A percentile compares a stretch with the other conserved stretches of the same genome.
Evolutionary conservation across 2,797 vertebrate species (phyloP).

Genomic region (Argentina silus): DNA sequence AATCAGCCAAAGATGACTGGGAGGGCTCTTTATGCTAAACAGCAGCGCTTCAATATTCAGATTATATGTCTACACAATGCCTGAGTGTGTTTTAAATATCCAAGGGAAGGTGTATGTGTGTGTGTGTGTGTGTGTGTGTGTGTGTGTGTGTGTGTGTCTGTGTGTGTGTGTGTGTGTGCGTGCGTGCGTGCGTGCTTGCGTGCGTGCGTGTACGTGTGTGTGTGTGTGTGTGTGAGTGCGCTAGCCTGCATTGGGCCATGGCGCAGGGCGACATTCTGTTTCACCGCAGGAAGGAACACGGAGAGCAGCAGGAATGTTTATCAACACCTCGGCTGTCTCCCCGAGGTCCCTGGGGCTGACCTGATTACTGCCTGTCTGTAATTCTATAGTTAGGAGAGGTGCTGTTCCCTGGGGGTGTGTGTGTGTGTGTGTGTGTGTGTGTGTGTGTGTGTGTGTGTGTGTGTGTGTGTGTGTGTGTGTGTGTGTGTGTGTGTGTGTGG

Average conservation of each 20-base stretch:
- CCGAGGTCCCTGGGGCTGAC: slow-evolving; percentile 76
- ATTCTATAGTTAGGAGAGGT: slow-evolving; percentile 77
- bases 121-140: slow-evolving; percentile 13
- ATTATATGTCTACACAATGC: slow-evolving; percentile 78
- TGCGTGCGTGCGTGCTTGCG: slow-evolving; percentile 8
- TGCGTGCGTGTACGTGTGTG: slow-evolving; percentile 71
- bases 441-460: too few relatives aligned
- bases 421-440: too few relatives aligned
- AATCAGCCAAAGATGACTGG: slow-evolving; percentile 79
- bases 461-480: too few relatives aligned
- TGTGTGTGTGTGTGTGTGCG: neutral
- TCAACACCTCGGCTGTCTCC: slow-evolving; percentile 77
- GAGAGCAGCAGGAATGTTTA: slow-evolving; percentile 80
- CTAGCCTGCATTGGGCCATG: slow-evolving; percentile 59
- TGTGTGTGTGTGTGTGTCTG: too few relatives aligned
- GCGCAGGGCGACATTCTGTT: slow-evolving; percentile 65
- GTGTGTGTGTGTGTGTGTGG: too few relatives aligned
- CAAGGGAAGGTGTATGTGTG: slow-evolving; percentile 56
- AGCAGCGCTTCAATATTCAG: slow-evolving; percentile 71
- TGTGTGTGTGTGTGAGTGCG: slow-evolving; percentile 35
- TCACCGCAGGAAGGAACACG: slow-evolving; percentile 80
- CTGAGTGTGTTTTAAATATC: slow-evolving; percentile 70
- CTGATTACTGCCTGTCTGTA: slow-evolving; percentile 83
- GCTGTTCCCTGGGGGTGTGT: slow-evolving; percentile 30
- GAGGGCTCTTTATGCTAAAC: slow-evolving; percentile 82